Evolutionary conservation across 2,888 invertebrate species (phyloP), one percentile per base, ranked within the genome.

Genomic region (Mesorhabditis spiculigera): DNA sequence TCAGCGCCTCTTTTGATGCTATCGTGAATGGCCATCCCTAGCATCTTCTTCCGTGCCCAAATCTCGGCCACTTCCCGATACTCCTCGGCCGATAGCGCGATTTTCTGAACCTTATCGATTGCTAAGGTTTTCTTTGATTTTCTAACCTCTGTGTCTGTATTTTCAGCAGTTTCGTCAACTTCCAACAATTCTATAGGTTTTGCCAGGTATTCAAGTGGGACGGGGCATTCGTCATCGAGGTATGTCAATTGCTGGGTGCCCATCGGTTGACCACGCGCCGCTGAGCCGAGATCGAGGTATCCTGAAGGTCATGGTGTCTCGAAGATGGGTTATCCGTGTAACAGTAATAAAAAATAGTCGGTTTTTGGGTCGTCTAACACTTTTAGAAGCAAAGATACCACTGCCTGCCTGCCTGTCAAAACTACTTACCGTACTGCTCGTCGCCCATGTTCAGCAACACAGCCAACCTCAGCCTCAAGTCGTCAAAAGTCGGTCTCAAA

Each of bases 361-460:
- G 28, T 28, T 28, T 28, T 28, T 28, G 28, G 28, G 28, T 28
- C 28, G 28, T 28, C 28, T 28, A 28, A 28, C 28, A 28, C 28
- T 28, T 28, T 28, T 28, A 28, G 28, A 28, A 28, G 28, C 28
- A 28, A 28, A 28, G 3, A 28, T 28, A 28, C 28, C 28, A 28
- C 28, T 28, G 28, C 28, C 28, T 28, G 28, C 28, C 28, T 28
- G 28, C 28, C 28, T 28, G 28, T 28, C 28, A 28, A 50, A 50
- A 13, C 10, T 13, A 50, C 58, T n/a, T n/a, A 50, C 80, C 80
- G 66, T 80, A 80, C 63, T 73, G 73, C 66, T 77, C 77, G 64
- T 76, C 76, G 62, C 76, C 77, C 66, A 73, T 69, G 65, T 78
- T 80, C 61, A 80, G 72, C 65, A 80, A 68, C 28, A 68, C 50